Evolutionary conservation across 2,888 invertebrate genomes (phyloP), one percentile per base, ranked within the genome.

Genomic region (Dicranocentrus wangi): DNA sequence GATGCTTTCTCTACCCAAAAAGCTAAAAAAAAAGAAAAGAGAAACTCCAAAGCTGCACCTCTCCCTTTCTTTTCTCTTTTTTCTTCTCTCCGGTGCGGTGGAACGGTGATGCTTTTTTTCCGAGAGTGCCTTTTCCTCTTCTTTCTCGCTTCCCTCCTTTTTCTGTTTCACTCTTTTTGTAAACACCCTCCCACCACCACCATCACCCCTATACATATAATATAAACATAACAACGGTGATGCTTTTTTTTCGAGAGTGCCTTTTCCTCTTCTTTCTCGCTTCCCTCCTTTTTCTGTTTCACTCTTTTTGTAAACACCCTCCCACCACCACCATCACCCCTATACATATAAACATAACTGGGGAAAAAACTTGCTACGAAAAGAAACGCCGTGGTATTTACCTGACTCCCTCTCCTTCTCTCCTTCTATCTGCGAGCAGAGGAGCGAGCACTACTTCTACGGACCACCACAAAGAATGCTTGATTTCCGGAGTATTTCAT

Each of bases 401-500:
- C 5, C 2, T 47, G 5, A 47, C 3, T 47, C 47, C 17, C 47
- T 47, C n/a, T n/a, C 47, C 17, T 47, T 15, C n/a, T 47, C 47
- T 47, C 2, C 10, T 32, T 32, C 32, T 32, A 3, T 10, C 32
- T 47, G 15, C 17, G 15, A 17, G 47, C 15, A 15, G 15, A 7
- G 8, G 13, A 39, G 8, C 7, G 39, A 39, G 13, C 39, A 8
- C 39, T 8, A 13, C 39, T 39, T 39, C 39, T 8, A 13, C 13
- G 72, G 42, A 75, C 63, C 76, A 76, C 76, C 71, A 78, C 78
- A 78, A 78, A 78, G 63, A 78, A 69, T 53, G 25, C 71, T 71
- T 78, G 78, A 78, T 78, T 78, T 78, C 71, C 70, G 65, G 70
- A 78, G 78, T 71, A 78, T 78, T 78, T 78, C 78, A 78, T 78